Conservation (phyloP, 1,140 invertebrate species). For the Rhyacophila brunnea region DNA sequence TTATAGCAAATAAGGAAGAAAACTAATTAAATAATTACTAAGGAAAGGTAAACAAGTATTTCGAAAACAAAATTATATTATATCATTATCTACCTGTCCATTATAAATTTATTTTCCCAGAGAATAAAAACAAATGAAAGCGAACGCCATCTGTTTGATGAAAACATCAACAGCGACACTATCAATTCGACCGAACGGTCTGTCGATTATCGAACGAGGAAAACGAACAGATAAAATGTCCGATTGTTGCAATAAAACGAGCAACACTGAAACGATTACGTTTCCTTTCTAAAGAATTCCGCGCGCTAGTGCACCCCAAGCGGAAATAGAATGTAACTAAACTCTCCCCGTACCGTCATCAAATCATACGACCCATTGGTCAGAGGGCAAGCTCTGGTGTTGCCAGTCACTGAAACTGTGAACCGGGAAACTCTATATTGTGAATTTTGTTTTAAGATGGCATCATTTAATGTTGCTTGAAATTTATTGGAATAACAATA, state of each 20-base stretch:
- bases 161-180: no score
- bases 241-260: not conserved
- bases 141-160: not conserved
- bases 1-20: no score
- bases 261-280: no score
- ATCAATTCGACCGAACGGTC: not conserved
- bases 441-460: constrained; percentile 29
- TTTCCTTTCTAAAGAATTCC: no score
- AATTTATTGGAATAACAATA: no score
- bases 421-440: no score
- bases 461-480: constrained; percentile 11
- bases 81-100: no score
- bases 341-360: constrained; percentile 27
- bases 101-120: no score
- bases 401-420: constrained; percentile 3
- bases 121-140: not conserved
- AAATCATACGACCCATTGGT: constrained; percentile 32
- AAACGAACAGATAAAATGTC: not conserved
- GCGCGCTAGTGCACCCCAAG: constrained; percentile 6
- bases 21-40: no score
- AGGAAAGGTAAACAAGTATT: no score
- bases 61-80: no score
- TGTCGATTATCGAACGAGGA: not conserved
- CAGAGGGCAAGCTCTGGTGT: constrained; percentile 18
- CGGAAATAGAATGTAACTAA: constrained; percentile 31